A percentile compares a stretch with the other conserved stretches of the same genome.
phyloP scores from a whole-genome alignment of 2,113 vertebrate genomes.

The Xenus cinereus region DNA sequence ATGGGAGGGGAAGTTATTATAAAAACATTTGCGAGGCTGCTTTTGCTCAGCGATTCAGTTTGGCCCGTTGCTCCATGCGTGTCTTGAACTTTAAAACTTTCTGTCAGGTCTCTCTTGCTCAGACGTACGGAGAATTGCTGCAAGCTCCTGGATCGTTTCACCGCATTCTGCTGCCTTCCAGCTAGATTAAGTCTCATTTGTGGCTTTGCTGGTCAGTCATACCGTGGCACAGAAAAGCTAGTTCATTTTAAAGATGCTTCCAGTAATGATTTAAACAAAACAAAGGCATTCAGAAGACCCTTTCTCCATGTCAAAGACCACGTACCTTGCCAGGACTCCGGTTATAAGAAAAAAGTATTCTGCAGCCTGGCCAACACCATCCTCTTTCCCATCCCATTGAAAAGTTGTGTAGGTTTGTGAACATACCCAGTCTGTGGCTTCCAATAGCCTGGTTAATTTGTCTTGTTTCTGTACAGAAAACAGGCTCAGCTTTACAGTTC shows the following conservation, averaged over 20 bases:
- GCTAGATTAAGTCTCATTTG: constrained; percentile 29
- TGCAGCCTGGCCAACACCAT: neutral
- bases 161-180: constrained; percentile 11
- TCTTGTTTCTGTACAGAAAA: neutral
- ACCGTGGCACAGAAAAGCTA: neutral
- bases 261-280: constrained; percentile 18
- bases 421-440: neutral
- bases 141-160: constrained; percentile 22
- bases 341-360: neutral
- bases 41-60: constrained; percentile 49
- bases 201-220: neutral
- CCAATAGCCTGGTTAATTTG: neutral
- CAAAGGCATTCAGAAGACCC: neutral
- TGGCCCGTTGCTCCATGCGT: constrained; percentile 33
- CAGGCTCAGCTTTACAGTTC: neutral
- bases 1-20: constrained; percentile 47
- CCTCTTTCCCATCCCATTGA: neutral
- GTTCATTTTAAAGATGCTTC: constrained; percentile 1
- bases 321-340: neutral
- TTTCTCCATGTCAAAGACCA: neutral
- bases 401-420: neutral
- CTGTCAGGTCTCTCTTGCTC: constrained; percentile 62
- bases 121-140: neutral
- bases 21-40: constrained; percentile 22
- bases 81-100: constrained; percentile 62